Percentiles rank a stretch among this genome's conserved stretches.
Evolutionary conservation across 1,140 invertebrate genomes (phyloP).

Genomic region (Platyura marginata): DNA sequence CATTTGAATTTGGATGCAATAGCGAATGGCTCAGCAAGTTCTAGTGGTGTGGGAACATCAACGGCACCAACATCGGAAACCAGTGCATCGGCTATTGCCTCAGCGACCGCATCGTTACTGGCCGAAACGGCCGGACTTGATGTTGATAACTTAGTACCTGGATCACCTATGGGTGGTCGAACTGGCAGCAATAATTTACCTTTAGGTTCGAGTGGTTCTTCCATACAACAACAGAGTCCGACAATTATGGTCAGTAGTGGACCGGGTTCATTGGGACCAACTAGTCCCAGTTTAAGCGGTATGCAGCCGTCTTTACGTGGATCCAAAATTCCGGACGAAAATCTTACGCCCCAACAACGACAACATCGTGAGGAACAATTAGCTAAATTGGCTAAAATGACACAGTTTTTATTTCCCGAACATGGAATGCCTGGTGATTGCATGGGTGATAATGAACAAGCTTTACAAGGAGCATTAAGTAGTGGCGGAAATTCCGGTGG

Average conservation of each 20-base stretch:
- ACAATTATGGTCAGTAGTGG: neutral
- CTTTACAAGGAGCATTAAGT: slow-evolving; percentile 24
- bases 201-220: neutral
- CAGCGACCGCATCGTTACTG: neutral
- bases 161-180: slow-evolving; percentile 2
- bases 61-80: neutral
- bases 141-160: slow-evolving; percentile 27
- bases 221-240: neutral
- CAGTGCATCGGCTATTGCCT: neutral
- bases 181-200: neutral
- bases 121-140: neutral
- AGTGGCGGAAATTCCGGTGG: slow-evolving; percentile 8
- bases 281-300: slow-evolving; percentile 30
- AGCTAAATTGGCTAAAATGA: slow-evolving; percentile 80
- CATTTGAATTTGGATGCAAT: slow-evolving; percentile 5
- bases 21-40: slow-evolving; percentile 6
- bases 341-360: slow-evolving; percentile 87
- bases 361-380: slow-evolving; percentile 84
- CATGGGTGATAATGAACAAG: slow-evolving; percentile 13
- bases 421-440: slow-evolving; percentile 23
- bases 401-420: slow-evolving; percentile 78
- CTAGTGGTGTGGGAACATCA: slow-evolving; percentile 28
- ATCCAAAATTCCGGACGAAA: slow-evolving; percentile 88
- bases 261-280: slow-evolving; percentile 17
- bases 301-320: slow-evolving; percentile 44